Base-by-base conservation (phyloP, 2,113 vertebrate species). In the Microcebus griseorufus region DNA sequence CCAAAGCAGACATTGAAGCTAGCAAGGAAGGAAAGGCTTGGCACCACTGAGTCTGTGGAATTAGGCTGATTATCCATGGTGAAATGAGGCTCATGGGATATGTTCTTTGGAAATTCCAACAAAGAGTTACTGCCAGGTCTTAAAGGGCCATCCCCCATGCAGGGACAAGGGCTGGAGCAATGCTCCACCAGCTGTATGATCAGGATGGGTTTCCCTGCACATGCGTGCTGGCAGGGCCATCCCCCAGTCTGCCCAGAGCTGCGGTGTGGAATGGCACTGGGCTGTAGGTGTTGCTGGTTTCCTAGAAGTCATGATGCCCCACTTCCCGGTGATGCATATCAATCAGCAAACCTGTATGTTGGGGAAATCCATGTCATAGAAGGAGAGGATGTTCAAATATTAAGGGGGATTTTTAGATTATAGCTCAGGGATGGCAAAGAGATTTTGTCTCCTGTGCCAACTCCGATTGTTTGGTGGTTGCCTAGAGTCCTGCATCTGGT, bases 1-100 rank as follows among this genome's bases (percentile, higher is more conserved):
- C 96, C 97, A 92, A 93, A 81, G 87, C 48, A 78, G 96, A 92
- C 76, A 78, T 0, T 70, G 84, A 96, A 92, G 45, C 79, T 92
- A 90, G 83, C 90, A 73, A 96, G 20, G 6, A 90, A 92, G 83
- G 58, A 67, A 87, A 84, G 75, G 76, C 27, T 87, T 97, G 94
- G 94, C 81, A 37, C 91, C 84, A 85, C 34, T 39, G 85, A 73
- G 78, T 84, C 39, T 62, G 39, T 76, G 80, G 93, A 96, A 70
- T 96, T 85, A 88, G 65, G 73, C 85, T 85, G 85, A 92, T 95
- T 93, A 95, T 92, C 90, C 79, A 27, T 37, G 95, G 87, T 85
- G 64, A 95, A 95, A 93, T 0, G 18, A 95, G 87, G 55, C 93
- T 93, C 95, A 62, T 96, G 90, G 90, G 96, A 95, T 95, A 78